Evolutionary conservation across 1,140 invertebrate genomes (phyloP), one percentile per base, ranked within the genome.

Genomic region (Cepaea nemoralis): DNA sequence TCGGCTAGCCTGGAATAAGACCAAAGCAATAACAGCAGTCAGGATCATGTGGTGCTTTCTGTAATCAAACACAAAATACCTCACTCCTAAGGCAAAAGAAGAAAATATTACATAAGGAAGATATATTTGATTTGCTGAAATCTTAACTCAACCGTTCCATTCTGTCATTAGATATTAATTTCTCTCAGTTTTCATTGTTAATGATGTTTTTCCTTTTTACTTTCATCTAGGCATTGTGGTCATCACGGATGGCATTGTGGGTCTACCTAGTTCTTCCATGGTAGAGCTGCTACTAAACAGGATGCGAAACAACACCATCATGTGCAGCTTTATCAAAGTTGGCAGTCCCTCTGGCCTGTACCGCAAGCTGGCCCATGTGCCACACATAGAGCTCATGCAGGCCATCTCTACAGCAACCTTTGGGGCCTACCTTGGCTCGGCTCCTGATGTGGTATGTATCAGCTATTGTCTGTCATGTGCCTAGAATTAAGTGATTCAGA

Each of bases 211-310:
- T 78, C 80, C 81, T 79, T 86, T 80, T 84, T 84, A 75, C n/a
- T n/a, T n/a, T 24, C 85, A 93, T 93, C 70, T 88, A 96, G 95
- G 95, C 91, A 94, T 97, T 88, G 93, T 96, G 73, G 93, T 97
- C 59, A 93, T 97, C 77, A 95, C 95, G 24, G 96, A 97, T 92
- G 96, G 95, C 2, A 94, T 96, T 75, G 93, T 96, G n/a, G 94
- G 94, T 79, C 93, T 95, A 27, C 94, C 95, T 12, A 95, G 96
- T 90, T 93, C 94, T 37, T 93, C 94, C 84, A 93, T 95, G 55
- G 93, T 96, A 84, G 95, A 97, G 86, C 93, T 94, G 19, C 90
- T 96, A 22, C 91, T 97, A 76, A 93, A 94, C 77, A 95, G 96
- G 89, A 91, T 97, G 55, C 93, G 96, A 82, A 94, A 94, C 85